Evolutionary conservation across 2,113 vertebrate species (phyloP).

Genomic region (Passer domesticus): DNA sequence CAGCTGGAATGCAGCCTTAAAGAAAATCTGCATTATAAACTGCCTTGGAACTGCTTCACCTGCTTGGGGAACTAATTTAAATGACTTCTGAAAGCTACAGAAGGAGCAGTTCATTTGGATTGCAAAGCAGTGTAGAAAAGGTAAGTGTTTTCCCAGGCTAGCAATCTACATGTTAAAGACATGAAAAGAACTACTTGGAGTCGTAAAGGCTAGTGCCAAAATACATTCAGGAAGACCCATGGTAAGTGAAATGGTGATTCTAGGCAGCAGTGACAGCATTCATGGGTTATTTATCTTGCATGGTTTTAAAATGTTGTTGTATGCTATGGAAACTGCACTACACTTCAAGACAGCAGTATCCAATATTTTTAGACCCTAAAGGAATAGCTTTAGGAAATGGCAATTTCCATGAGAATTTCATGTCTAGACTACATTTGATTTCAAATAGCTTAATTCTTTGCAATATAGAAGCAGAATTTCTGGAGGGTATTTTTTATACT

Average conservation of each 20-base stretch:
- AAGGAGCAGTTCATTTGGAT: conserved; percentile 44
- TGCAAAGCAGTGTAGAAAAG: conserved; percentile 15
- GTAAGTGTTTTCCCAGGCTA: conserved; percentile 32
- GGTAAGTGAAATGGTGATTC: background rate
- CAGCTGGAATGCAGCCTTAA: conserved; percentile 15
- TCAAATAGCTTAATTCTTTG: conserved; percentile 18
- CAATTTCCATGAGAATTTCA: background rate
- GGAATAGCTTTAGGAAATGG: background rate
- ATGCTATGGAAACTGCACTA: background rate
- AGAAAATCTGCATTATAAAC: conserved; percentile 23
- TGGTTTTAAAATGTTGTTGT: background rate
- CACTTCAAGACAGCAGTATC: background rate
- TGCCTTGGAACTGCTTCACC: conserved; percentile 27
- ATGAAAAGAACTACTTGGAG: background rate
- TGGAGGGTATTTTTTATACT: background rate
- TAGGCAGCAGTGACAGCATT: background rate
- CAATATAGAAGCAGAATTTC: conserved; percentile 12
- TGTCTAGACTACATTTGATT: background rate
- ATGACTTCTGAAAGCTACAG: conserved; percentile 2
- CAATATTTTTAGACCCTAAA: background rate
- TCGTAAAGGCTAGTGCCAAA: background rate
- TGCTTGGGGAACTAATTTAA: conserved; percentile 22
- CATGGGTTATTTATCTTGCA: background rate
- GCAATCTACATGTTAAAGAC: conserved; percentile 48
- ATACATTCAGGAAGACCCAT: background rate